Base-by-base conservation (phyloP, 2,113 vertebrate species). In the Macheiramphus alcinus region DNA sequence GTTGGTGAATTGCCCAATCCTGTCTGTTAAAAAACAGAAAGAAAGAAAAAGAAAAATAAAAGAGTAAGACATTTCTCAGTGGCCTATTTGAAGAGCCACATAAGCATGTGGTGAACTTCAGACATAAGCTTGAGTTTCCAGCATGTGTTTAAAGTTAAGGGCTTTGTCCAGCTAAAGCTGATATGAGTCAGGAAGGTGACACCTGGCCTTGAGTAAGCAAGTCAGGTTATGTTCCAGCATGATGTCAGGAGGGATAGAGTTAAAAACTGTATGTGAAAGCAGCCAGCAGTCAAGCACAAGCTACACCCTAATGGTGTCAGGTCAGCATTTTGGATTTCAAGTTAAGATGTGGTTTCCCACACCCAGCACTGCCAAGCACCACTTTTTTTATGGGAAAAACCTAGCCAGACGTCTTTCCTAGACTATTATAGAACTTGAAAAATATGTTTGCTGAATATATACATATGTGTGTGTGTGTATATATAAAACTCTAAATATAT, bases 241-340 rank as follows among this genome's bases (percentile, higher is more conserved):
- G 43, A 88, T 80, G 55, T 88, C 72, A 97, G 95, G 74, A 96
- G 86, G 47, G 85, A 96, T 74, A 95, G 75, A 86, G 95, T 97
- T 98, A 97, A 98, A 96, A 94, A 84, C 85, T 93, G 86, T 66
- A 50, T 72, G n/a, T 34, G 66, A 72, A 93, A 89, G 38, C n/a
- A 79, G 40, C 76, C 87, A 93, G 79, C 14, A 87, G n/a, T 36
- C 53, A n/a, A 95, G 68, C 20, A 62, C 65, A 87, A 81, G 79
- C 67, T 88, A 70, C 56, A 43, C 53, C 59, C 48, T 79, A 56
- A 73, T 80, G 11, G 89, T 93, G 96, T 96, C 95, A 96, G 97
- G 95, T 98, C 98, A 98, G 95, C 95, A 96, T 95, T 97, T 96
- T 97, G 97, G 61, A 80, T 93, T 96, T 96, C 20, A 23, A 95